A percentile compares a stretch with the other conserved stretches of the same genome.
Conservation (phyloP, 2,888 invertebrate genomes). For the Eristalis arbustorum region DNA sequence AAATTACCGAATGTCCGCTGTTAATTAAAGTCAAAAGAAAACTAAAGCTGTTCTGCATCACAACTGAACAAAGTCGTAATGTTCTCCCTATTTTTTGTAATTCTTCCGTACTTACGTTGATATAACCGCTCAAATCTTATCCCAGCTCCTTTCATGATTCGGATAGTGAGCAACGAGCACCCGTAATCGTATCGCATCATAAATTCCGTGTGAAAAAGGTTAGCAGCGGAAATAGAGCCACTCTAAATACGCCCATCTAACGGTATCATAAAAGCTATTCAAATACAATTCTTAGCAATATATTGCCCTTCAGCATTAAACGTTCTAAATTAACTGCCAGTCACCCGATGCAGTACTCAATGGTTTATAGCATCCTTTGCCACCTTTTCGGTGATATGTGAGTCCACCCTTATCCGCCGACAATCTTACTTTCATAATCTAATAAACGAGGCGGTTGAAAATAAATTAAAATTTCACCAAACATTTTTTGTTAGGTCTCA, state of each 20-base stretch:
- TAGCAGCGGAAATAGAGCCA: neutral
- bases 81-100: too few species aligned
- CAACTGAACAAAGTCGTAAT: too few species aligned
- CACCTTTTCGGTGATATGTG: conserved; percentile 35
- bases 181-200: neutral
- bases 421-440: conserved; percentile 62
- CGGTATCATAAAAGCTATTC: neutral
- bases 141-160: neutral
- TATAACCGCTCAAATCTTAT: neutral
- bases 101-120: too few species aligned
- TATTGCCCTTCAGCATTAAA: neutral
- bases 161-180: neutral
- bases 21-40: too few species aligned
- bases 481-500: conserved; percentile 60
- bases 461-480: conserved; percentile 67
- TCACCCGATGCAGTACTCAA: conserved; percentile 32
- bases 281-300: neutral
- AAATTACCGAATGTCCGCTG: too few species aligned
- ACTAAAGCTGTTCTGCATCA: too few species aligned
- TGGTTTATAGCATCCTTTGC: conserved; percentile 30
- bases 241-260: neutral
- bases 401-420: conserved; percentile 17
- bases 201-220: neutral
- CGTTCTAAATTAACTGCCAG: conserved; percentile 39
- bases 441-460: conserved; percentile 68